Conservation (phyloP, 1,140 invertebrate genomes). For the Zaprionus kolodkinae region DNA sequence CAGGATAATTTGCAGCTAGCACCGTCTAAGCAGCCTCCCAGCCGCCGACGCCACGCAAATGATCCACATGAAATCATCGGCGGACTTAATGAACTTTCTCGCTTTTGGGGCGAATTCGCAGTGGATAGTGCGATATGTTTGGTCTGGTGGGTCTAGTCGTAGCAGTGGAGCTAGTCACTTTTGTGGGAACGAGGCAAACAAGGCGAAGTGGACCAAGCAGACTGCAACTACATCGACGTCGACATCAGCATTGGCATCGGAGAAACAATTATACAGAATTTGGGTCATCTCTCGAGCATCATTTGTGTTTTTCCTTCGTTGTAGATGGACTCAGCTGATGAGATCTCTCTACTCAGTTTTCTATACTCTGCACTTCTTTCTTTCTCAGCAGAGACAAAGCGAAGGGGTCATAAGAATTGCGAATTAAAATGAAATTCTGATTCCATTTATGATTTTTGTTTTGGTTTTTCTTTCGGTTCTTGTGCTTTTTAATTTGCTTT, state of each 20-base stretch:
- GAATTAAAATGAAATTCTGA: constrained; percentile 64
- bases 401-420: constrained; percentile 61
- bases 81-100: constrained; percentile 77
- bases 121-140: constrained; percentile 54
- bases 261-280: constrained; percentile 75
- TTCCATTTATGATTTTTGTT: constrained; percentile 54
- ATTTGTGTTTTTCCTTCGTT: constrained; percentile 36
- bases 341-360: constrained; percentile 39
- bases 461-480: constrained; percentile 37
- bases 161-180: constrained; percentile 13
- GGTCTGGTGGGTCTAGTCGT: constrained; percentile 18
- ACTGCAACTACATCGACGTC: constrained; percentile 30
- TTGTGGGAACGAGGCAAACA: constrained; percentile 32
- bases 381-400: constrained; percentile 56
- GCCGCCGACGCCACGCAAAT: constrained; percentile 68
- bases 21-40: constrained; percentile 21
- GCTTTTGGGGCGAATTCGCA: constrained; percentile 65
- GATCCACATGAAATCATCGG: constrained; percentile 60
- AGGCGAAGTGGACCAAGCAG: constrained; percentile 26
- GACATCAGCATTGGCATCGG: neutral
- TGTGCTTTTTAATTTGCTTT: constrained; percentile 15
- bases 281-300: constrained; percentile 63
- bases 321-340: constrained; percentile 49
- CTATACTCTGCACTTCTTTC: constrained; percentile 15
- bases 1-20: constrained; percentile 69